Evolutionary conservation across 1,140 invertebrate genomes (phyloP).

Genomic region (Megalonaias nervosa): DNA sequence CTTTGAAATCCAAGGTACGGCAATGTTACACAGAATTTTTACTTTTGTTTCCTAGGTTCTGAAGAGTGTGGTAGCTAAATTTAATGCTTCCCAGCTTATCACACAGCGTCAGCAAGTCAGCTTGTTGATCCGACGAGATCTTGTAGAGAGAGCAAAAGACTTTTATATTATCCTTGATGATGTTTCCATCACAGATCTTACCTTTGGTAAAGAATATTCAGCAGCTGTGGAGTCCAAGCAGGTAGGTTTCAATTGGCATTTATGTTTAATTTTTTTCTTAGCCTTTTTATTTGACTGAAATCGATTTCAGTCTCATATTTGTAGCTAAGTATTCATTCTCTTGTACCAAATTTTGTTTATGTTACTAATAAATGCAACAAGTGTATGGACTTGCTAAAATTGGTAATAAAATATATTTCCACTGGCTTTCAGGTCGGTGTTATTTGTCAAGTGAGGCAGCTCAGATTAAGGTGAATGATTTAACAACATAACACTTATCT

Average conservation of each 20-base stretch:
- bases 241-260: slow-evolving; percentile 70
- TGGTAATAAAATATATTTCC: background rate
- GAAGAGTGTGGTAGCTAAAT: slow-evolving; percentile 99
- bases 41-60: slow-evolving; percentile 74
- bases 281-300: too few species aligned
- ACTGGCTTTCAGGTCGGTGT: background rate
- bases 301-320: too few species aligned
- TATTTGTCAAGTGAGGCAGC: background rate
- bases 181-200: slow-evolving; percentile 99
- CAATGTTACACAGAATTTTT: too few species aligned
- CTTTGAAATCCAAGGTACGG: too few species aligned
- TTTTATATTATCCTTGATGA: slow-evolving; percentile 99
- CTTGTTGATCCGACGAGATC: slow-evolving; percentile 91
- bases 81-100: slow-evolving; percentile 99
- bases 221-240: slow-evolving; percentile 99
- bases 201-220: slow-evolving; percentile 99
- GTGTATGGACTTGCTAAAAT: background rate
- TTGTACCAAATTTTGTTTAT: too few species aligned
- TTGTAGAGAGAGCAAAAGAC: slow-evolving; percentile 97
- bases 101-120: slow-evolving; percentile 97
- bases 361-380: background rate
- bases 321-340: too few species aligned
- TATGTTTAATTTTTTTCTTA: background rate
- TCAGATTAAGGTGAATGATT: too few species aligned
- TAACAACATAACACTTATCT: too few species aligned